Percentiles rank a stretch among this genome's conserved stretches.
Conservation (phyloP, 2,888 invertebrate species). For the Hirtodrosophila alboralis region DNA sequence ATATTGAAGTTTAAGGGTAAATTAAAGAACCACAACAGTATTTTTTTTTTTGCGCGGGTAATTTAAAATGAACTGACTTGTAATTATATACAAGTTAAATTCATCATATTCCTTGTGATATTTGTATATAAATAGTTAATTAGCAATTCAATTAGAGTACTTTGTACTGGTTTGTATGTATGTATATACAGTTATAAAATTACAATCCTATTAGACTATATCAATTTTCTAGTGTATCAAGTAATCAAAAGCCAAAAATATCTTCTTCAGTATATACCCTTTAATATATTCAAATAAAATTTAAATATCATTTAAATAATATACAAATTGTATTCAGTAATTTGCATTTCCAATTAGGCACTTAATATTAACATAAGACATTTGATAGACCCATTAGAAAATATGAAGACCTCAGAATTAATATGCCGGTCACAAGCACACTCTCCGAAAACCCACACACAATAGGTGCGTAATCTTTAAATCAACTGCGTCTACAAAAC, state of each 20-base stretch:
- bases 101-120: too few relatives aligned
- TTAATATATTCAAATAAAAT: conserved; percentile 7
- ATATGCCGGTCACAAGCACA: conserved; percentile 64
- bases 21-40: too few relatives aligned
- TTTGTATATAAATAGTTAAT: too few relatives aligned
- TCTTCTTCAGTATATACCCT: too few relatives aligned
- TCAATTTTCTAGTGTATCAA: too few relatives aligned
- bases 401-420: conserved; percentile 72
- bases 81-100: too few relatives aligned
- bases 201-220: too few relatives aligned
- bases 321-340: conserved; percentile 21
- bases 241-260: too few relatives aligned
- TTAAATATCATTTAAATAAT: conserved; percentile 25
- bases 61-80: conserved; percentile 6
- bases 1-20: too few relatives aligned
- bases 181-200: too few relatives aligned
- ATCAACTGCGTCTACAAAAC: conserved; percentile 61
- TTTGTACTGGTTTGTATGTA: too few relatives aligned
- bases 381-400: conserved; percentile 73
- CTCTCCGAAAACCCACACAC: conserved; percentile 64
- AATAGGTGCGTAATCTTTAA: conserved; percentile 78
- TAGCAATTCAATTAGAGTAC: too few relatives aligned
- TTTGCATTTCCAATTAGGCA: conserved; percentile 33
- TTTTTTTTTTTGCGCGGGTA: conserved; percentile 2
- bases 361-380: conserved; percentile 37